Evolutionary conservation across 2,113 vertebrate species (phyloP), one percentile per base, ranked within the genome.

Genomic region (Bos javanicus): DNA sequence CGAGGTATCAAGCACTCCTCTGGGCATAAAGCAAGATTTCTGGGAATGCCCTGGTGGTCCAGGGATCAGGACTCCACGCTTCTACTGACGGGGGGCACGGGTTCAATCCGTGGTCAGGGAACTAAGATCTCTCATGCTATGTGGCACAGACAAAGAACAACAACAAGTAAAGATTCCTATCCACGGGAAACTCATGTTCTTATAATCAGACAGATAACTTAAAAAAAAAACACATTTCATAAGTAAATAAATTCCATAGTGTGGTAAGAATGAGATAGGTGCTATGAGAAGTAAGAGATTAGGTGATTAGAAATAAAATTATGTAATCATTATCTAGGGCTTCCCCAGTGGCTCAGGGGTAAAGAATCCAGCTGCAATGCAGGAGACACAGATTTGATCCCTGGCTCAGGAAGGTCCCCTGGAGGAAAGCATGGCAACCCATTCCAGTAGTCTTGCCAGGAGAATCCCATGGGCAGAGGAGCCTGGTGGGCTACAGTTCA

Each of bases 81-180:
- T 39, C n/a, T 39, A 39, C 9, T 71, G 67, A n/a, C 0, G 2
- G 11, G 21, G 6, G 36, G 26, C 71, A 74, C 0, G 12, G 71
- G 36, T 43, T 74, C 71, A 74, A 43, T 74, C 23, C 21, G 36
- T 43, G 36, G 71, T 74, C 36, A 43, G 71, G 36, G 23, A 43
- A 74, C 36, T 74, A 7, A 74, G 36, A 43, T 76, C 36, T 36
- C 10, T 25, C 12, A 43, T 4, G 71, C 36, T 76, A 43, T 26
- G 12, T 43, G 71, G 3, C 74, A 78, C 39, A 78, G 14, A 43
- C 60, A 62, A 62, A 62, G 28, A 26, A 39, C n/a, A 39, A 25
- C 21, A 76, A 76, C 3, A 46, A 46, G 43, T 26, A 39, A 90
- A 76, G 16, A 19, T 23, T 76, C 2, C 26, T 76, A 57, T 43